phyloP scores from a whole-genome alignment of 2,888 invertebrate species.

The Pyralis farinalis region DNA sequence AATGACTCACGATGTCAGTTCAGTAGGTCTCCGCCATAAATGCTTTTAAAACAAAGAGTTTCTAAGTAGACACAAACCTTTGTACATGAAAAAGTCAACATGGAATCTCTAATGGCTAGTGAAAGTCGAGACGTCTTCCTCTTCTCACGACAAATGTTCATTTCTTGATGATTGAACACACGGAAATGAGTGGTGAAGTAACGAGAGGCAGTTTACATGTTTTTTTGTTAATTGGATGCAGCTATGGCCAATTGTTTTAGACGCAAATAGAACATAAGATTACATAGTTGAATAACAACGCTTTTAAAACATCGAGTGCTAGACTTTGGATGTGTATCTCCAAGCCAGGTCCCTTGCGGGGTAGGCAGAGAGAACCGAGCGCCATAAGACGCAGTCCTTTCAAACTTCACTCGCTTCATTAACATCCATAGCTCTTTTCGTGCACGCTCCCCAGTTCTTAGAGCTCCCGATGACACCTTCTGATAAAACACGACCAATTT shows the following conservation, averaged over 20 bases:
- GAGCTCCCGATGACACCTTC: no score
- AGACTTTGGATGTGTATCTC: no score
- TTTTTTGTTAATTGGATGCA: conserved; percentile 6
- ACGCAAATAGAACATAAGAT: neutral
- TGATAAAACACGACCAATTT: no score
- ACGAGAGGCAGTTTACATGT: neutral
- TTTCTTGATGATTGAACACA: conserved; percentile 38
- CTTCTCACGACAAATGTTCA: conserved; percentile 54
- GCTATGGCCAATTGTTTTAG: conserved; percentile 6
- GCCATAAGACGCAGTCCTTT: no score
- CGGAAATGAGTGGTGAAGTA: conserved; percentile 31
- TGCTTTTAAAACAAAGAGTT: conserved; percentile 10
- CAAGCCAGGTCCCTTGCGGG: no score
- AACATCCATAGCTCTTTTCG: no score
- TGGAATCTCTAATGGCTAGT: conserved; percentile 39
- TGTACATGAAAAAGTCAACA: conserved; percentile 40
- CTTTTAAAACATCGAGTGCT: no score
- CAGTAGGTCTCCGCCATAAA: conserved; percentile 9
- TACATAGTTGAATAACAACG: no score
- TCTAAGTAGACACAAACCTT: conserved; percentile 23
- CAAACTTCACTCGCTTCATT: no score
- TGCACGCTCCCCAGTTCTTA: no score
- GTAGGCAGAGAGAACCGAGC: no score
- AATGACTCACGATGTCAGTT: conserved; percentile 10
- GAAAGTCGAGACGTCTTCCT: conserved; percentile 57